Percentiles rank a stretch among this genome's conserved stretches.
phyloP scores from a whole-genome alignment of 2,888 invertebrate genomes.

The Harpalus rubripes region DNA sequence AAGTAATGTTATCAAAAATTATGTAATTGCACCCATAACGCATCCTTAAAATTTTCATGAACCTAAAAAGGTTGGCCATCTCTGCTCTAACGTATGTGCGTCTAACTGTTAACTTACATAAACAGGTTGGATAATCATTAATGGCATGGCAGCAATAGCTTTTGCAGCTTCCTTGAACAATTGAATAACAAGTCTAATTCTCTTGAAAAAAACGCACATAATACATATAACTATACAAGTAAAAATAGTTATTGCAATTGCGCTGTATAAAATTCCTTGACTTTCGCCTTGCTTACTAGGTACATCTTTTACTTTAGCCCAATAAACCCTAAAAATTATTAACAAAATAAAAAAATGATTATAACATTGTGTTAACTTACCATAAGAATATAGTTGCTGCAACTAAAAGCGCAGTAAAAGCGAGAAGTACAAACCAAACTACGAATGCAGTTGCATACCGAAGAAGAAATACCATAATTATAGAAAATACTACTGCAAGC shows the following conservation, averaged over 20 bases:
- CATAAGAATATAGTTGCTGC: conserved; percentile 81
- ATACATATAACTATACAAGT: conserved; percentile 80
- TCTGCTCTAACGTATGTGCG: too few relatives aligned
- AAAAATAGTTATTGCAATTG: conserved; percentile 81
- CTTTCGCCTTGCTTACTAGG: not conserved
- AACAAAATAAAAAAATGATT: not conserved
- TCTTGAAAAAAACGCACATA: conserved; percentile 81
- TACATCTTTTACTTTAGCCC: not conserved
- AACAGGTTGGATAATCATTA: conserved; percentile 81
- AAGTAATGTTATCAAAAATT: too few relatives aligned
- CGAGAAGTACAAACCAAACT: conserved; percentile 82
- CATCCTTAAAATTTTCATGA: too few relatives aligned
- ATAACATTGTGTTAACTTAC: conserved; percentile 74
- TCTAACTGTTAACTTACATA: conserved; percentile 76
- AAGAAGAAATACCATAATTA: conserved; percentile 79
- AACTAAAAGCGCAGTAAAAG: conserved; percentile 78
- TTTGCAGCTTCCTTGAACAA: conserved; percentile 85
- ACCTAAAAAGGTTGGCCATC: too few relatives aligned
- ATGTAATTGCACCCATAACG: too few relatives aligned
- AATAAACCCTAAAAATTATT: conserved; percentile 53
- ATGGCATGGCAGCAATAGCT: conserved; percentile 82
- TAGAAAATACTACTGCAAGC: conserved; percentile 81
- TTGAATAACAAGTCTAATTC: conserved; percentile 82
- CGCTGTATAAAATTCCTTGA: conserved; percentile 74
- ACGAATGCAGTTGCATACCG: conserved; percentile 81